Evolutionary conservation across 2,797 vertebrate genomes (phyloP), one percentile per base, ranked within the genome.

Genomic region (Scomberomorus guttatus): DNA sequence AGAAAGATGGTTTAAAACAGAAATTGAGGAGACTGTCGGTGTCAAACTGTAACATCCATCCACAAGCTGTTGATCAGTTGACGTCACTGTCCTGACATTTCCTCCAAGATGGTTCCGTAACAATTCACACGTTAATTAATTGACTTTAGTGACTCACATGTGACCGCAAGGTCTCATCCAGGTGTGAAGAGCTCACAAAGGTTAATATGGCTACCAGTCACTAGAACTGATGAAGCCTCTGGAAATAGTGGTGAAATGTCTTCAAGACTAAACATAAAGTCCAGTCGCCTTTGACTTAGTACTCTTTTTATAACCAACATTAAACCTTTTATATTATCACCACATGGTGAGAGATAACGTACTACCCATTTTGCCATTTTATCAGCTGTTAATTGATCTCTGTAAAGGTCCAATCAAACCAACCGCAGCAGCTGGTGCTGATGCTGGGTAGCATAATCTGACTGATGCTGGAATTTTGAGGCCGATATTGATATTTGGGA

Each of bases 331-430:
- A 37, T 65, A 48, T 14, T 57, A 12, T 11, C 32, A 66, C 18
- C 7, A 18, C 32, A 56, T 52, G 2, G 27, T 20, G 44, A 32
- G 44, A 64, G 34, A 48, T 46, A 9, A 46, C 25, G 65, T 0
- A 48, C 29, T 32, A 32, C 29, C 29, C 29, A 32, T 32, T 32
- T 32, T 7, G 29, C 29, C 29, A 6, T 32, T 32, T 32, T 32
- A 6, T 32, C 25, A 69, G 71, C 63, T 64, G 59, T 83, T 72
- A 76, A 70, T 71, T 67, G 60, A 71, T 58, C 51, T 62, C 25
- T 22, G 12, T 57, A 59, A 70, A 74, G 15, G 22, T 24, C 46
- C 17, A 44, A 18, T 68, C 20, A 59, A 59, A 59, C 50, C 58
- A 61, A 14, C 61, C 4, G 20, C 55, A 63, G 51, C 1, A 4